Evolutionary conservation across 2,888 invertebrate species (phyloP).

Genomic region (Mechanitis mazaeus): DNA sequence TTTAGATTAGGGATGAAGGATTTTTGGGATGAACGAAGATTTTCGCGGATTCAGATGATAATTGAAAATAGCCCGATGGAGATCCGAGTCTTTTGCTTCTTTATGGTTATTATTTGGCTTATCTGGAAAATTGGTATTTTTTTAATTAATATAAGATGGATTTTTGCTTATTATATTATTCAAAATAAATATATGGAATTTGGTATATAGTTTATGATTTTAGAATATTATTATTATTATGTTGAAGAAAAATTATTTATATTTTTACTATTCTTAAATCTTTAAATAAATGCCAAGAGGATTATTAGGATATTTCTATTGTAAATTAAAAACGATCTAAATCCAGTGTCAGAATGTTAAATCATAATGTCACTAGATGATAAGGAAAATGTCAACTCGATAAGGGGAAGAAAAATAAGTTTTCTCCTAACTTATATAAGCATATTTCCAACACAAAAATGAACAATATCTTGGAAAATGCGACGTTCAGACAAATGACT

Average conservation of each 20-base stretch:
- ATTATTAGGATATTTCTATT: background rate
- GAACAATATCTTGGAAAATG: slow-evolving; percentile 20
- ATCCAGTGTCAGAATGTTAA: slow-evolving; percentile 37
- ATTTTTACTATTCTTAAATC: no score
- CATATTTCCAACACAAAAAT: slow-evolving; percentile 19
- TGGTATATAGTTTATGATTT: background rate
- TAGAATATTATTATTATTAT: no score
- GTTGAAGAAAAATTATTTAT: no score
- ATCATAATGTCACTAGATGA: slow-evolving; percentile 45
- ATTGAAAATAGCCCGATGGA: slow-evolving; percentile 66
- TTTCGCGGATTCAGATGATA: slow-evolving; percentile 57
- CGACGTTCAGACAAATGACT: slow-evolving; percentile 20
- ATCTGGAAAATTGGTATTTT: slow-evolving; percentile 2
- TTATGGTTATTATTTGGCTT: slow-evolving; percentile 10
- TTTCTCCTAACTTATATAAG: slow-evolving; percentile 18
- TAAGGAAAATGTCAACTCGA: slow-evolving; percentile 52
- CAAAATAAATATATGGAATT: background rate
- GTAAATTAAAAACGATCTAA: slow-evolving; percentile 15
- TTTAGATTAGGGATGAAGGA: slow-evolving; percentile 65
- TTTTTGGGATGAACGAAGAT: slow-evolving; percentile 54
- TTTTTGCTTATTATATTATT: background rate
- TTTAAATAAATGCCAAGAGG: no score
- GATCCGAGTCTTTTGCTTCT: slow-evolving; percentile 16
- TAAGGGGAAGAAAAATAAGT: slow-evolving; percentile 31
- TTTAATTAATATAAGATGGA: background rate